A percentile compares a stretch with the other conserved stretches of the same genome.
phyloP scores from a whole-genome alignment of 1,140 invertebrate genomes.

The Ceratina australensis region DNA sequence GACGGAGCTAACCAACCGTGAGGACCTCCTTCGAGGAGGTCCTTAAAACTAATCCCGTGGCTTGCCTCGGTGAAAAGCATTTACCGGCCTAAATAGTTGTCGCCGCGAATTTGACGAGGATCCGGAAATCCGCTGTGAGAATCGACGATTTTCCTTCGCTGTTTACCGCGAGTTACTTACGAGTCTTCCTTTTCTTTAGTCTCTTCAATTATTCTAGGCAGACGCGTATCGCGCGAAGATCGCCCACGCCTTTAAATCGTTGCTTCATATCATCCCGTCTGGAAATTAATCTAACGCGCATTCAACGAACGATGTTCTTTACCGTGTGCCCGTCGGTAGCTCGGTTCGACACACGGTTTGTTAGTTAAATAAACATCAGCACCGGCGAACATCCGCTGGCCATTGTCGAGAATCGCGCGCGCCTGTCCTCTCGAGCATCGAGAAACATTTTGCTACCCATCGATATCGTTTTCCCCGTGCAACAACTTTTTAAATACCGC shows the following conservation, averaged over 20 bases:
- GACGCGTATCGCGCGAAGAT: neutral
- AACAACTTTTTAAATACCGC: conserved; percentile 15
- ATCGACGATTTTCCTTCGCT: too few species aligned
- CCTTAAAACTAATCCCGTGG: conserved; percentile 66
- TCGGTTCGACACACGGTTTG: conserved; percentile 62
- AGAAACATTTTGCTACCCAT: conserved; percentile 51
- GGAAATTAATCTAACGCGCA: neutral
- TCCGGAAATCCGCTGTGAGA: conserved; percentile 32
- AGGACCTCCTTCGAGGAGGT: conserved; percentile 61
- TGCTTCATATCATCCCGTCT: neutral
- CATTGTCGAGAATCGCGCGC: conserved; percentile 61
- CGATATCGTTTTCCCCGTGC: conserved; percentile 20
- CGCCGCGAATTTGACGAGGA: neutral
- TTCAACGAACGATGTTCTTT: too few species aligned
- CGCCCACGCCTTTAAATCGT: neutral
- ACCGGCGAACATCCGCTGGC: conserved; percentile 58
- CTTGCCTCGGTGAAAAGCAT: conserved; percentile 59
- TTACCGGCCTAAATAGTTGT: conserved; percentile 25
- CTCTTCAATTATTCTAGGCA: too few species aligned
- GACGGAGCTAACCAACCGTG: conserved; percentile 65
- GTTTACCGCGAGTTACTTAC: too few species aligned
- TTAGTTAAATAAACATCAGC: conserved; percentile 75
- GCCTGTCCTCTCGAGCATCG: conserved; percentile 23
- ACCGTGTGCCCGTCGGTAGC: neutral
- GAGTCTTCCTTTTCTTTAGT: too few species aligned